Evolutionary conservation across 2,113 vertebrate species (phyloP), one percentile per base, ranked within the genome.

Genomic region (Bufo bufo): DNA sequence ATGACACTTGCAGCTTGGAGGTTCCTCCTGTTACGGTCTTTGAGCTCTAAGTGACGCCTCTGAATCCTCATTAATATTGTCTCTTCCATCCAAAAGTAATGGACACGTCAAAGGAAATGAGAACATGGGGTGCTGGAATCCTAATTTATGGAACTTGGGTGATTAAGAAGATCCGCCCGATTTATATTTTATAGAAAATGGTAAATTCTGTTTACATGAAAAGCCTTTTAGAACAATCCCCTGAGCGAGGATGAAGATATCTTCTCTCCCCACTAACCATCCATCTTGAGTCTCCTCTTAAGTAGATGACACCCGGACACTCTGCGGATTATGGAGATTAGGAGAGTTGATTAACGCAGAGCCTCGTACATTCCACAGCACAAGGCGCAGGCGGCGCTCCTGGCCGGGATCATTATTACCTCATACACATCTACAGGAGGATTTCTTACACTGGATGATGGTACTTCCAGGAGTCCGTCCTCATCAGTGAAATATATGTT

Each of bases 131-230:
- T 2, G 13, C 11, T 19, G 19, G 45, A n/a, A 12, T 47, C 59
- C 49, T 3, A 52, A 33, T 84, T 83, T 69, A 71, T 71, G n/a
- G 47, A 52, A 54, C 52, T 81, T 16, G 63, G 19, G 33, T 10
- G 11, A 13, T 66, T 80, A 5, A 50, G 49, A 47, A 54, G 1
- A 54, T 16, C 9, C 7, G 17, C 6, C 54, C 14, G 9, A 52
- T 47, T 52, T 13, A 19, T 49, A 17, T 52, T 52, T 45, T 11
- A 9, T 61, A 81, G n/a, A 58, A 58, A 81, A 81, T 59, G 23
- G 82, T 71, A 52, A 65, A 52, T n/a, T 69, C 19, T 83, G 82
- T 84, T 84, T 84, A 84, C 47, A 84, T 69, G 20, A 52, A 54
- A 84, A 71, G 2, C 81, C 63, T 83, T 83, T 83, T 83, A 69